A percentile compares a stretch with the other conserved stretches of the same genome.
phyloP scores from a whole-genome alignment of 30 jellyfish, hydroid and myxozoan genomes.

The Turritopsis rubra region DNA sequence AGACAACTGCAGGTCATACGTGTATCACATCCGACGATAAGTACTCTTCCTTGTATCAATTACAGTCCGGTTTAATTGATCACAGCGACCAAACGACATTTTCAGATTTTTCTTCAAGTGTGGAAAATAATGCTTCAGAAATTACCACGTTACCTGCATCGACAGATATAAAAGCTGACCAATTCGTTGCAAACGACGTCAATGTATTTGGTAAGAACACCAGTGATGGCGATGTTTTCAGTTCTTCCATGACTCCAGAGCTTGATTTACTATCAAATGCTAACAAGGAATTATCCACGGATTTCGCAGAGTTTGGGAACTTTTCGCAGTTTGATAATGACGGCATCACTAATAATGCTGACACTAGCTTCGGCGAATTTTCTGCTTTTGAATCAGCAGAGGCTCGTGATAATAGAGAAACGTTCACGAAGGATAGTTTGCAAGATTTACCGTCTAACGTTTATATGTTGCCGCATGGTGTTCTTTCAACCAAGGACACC shows the following conservation, averaged over 20 bases:
- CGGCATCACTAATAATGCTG: background rate
- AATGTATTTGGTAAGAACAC: background rate
- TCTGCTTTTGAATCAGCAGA: background rate
- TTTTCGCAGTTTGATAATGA: background rate
- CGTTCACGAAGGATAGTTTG: background rate
- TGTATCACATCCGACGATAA: background rate
- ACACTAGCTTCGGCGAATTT: background rate
- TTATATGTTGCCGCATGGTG: background rate
- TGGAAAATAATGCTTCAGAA: background rate
- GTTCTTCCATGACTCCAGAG: background rate
- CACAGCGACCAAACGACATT: background rate
- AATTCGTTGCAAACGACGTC: background rate
- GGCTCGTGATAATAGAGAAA: background rate
- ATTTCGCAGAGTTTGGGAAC: background rate
- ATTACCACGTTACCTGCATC: background rate
- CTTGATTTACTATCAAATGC: background rate
- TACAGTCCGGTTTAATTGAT: background rate
- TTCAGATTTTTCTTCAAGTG: constrained; percentile 5
- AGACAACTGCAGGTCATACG: background rate
- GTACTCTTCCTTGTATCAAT: background rate
- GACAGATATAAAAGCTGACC: background rate
- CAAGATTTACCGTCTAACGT: background rate
- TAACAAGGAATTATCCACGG: background rate
- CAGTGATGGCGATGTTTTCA: background rate
- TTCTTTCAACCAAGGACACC: background rate